phyloP scores from a whole-genome alignment of 2,113 vertebrate species.

The Carassius auratus region DNA sequence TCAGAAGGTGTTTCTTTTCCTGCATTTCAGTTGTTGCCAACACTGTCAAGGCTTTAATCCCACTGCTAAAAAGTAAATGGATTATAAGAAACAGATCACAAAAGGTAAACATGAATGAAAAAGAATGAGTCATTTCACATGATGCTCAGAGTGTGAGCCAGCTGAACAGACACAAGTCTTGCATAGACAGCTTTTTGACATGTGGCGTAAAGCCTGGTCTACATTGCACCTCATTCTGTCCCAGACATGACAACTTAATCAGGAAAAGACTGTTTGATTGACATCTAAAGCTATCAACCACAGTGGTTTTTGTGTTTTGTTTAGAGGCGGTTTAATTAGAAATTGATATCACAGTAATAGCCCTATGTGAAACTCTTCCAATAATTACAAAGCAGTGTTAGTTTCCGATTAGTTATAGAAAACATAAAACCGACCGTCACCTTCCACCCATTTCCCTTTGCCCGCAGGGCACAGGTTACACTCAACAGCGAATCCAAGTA shows the following conservation, averaged over 20 bases:
- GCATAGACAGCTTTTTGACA: slow-evolving; percentile 31
- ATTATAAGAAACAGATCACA: slow-evolving; percentile 74
- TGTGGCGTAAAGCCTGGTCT: not conserved
- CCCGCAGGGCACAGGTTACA: slow-evolving; percentile 22
- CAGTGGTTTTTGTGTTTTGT: not conserved
- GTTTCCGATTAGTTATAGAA: not conserved
- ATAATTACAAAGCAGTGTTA: not conserved
- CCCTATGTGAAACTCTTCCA: not conserved
- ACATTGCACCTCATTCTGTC: not conserved
- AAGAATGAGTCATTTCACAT: slow-evolving; percentile 69
- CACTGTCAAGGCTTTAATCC: slow-evolving; percentile 56
- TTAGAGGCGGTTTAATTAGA: not conserved
- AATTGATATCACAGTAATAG: not conserved
- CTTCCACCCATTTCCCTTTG: slow-evolving; percentile 23
- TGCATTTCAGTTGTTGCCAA: slow-evolving; percentile 67
- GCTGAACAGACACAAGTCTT: slow-evolving; percentile 34
- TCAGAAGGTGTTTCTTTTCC: slow-evolving; percentile 66
- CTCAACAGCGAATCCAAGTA: not conserved
- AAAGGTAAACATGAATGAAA: slow-evolving; percentile 78
- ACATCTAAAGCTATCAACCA: not conserved
- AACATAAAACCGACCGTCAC: not conserved
- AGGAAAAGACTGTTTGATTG: not conserved
- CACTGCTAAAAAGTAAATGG: slow-evolving; percentile 60
- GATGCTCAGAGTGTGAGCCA: slow-evolving; percentile 35
- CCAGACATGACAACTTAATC: not conserved